Base-by-base conservation (phyloP, 2,113 vertebrate genomes). In the pig (Sus scrofa) region DNA sequence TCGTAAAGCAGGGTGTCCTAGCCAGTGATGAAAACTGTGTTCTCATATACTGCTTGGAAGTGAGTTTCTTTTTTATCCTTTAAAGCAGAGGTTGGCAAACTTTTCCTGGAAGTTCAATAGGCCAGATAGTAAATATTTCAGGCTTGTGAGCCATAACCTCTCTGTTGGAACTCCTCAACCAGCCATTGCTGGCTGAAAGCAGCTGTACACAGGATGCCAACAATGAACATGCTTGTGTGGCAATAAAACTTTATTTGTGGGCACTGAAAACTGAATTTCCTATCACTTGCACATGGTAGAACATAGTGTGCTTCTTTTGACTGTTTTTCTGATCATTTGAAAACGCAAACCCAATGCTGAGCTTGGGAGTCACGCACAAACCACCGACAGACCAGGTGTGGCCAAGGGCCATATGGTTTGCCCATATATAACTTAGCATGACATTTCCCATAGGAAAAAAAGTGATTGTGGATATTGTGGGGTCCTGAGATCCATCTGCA, bases 231-330 rank as follows among this genome's bases (percentile, higher is more conserved):
- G 13, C 34, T 79, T 58, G 16, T 52, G 39, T 81, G 70, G 81
- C 34, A 19, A 7, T 37, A 34, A 85, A 84, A 58, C 34, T 87
- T 77, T 68, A 63, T 70, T 71, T 39, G 60, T 50, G 37, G 62
- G 52, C 85, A 26, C 65, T 79, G 34, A 74, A n/a, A 88, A 75
- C 27, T 11, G 12, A 86, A 63, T 70, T 56, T 74, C 58, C 5
- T 70, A 10, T 67, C 11, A 27, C 56, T 12, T 60, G 44, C 58
- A 86, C 44, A 4, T 70, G 20, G 86, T 90, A 81, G 4, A n/a
- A 93, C 73, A 54, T 50, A 74, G 32, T 32, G 30, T 67, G 73
- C 71, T 39, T 85, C 89, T 91, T 93, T 84, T 68, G 37, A 77
- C 52, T 70, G 34, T 32, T 24, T 27, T 30, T 92, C 15, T 27